A percentile compares a stretch with the other conserved stretches of the same genome.
These are phyloP conservation scores for Leuctra nigra DNA, from an alignment of 2,888 invertebrate genomes.

Conservation along the genomic window DNA sequence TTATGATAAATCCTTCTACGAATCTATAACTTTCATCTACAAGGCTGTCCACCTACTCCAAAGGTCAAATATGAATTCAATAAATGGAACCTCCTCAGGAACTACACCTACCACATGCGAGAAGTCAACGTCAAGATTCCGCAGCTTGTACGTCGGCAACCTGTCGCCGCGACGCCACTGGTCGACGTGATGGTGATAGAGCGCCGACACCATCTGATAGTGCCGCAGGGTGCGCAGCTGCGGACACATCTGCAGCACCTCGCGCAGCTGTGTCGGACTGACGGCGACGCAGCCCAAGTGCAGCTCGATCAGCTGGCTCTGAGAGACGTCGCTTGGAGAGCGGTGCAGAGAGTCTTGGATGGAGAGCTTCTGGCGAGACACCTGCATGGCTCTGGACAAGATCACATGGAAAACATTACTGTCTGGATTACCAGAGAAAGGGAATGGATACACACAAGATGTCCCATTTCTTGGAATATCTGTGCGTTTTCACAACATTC, in stretches of 20 bases:
- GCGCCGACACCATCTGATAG: constrained; percentile 34
- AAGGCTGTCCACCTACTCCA: too few species aligned
- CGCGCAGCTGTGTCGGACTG: constrained; percentile 29
- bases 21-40: too few species aligned
- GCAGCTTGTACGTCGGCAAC: constrained; percentile 32
- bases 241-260: constrained; percentile 29
- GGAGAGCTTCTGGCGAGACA: constrained; percentile 16
- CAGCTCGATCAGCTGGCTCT: constrained; percentile 27
- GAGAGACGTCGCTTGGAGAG: neutral
- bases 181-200: constrained; percentile 31
- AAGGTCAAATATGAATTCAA: neutral
- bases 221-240: constrained; percentile 31
- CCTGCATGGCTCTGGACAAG: constrained; percentile 20
- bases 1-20: too few species aligned
- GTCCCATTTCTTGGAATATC: too few species aligned
- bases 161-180: constrained; percentile 30
- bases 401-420: too few species aligned
- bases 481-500: too few species aligned
- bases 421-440: too few species aligned
- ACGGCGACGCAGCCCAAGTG: constrained; percentile 32
- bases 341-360: neutral
- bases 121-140: constrained; percentile 35
- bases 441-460: too few species aligned
- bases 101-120: constrained; percentile 34
- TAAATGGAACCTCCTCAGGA: neutral